Conservation (phyloP, 2,113 vertebrate species). For the Dasyurus viverrinus region DNA sequence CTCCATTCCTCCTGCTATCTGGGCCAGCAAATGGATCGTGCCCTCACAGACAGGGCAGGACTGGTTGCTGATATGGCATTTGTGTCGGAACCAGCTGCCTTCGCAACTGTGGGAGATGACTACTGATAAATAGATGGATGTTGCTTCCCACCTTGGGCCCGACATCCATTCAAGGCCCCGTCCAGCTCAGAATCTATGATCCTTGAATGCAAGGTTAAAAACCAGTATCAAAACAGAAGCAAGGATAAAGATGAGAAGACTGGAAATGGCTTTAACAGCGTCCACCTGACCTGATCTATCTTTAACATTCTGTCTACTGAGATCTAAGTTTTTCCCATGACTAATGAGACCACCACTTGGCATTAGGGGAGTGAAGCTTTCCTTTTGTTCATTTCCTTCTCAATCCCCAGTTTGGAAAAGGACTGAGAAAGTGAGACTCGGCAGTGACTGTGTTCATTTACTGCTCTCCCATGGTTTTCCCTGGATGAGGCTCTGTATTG, state of each 20-base stretch:
- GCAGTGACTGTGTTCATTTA: background rate
- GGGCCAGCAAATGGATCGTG: too few relatives aligned
- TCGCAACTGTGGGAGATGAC: too few relatives aligned
- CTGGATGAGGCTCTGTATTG: background rate
- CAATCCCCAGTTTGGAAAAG: background rate
- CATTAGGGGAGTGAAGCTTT: background rate
- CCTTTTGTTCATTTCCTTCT: conserved; percentile 11
- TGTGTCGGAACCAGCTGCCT: too few relatives aligned
- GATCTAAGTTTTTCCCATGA: conserved; percentile 20
- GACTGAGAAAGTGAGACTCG: background rate
- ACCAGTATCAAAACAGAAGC: background rate
- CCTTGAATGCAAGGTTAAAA: background rate
- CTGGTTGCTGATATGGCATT: too few relatives aligned
- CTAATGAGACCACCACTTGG: conserved; percentile 9
- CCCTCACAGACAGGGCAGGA: too few relatives aligned
- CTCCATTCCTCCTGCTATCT: too few relatives aligned
- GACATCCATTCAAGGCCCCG: background rate
- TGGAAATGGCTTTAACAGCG: too few relatives aligned
- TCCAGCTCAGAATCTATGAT: background rate
- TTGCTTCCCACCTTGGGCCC: background rate
- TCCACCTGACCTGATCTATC: too few relatives aligned
- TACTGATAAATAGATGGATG: too few relatives aligned
- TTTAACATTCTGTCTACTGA: conserved; percentile 15
- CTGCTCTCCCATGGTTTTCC: background rate
- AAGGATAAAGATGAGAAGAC: background rate